Conservation (phyloP, 2,888 invertebrate genomes). For the Parochlus steinenii region DNA sequence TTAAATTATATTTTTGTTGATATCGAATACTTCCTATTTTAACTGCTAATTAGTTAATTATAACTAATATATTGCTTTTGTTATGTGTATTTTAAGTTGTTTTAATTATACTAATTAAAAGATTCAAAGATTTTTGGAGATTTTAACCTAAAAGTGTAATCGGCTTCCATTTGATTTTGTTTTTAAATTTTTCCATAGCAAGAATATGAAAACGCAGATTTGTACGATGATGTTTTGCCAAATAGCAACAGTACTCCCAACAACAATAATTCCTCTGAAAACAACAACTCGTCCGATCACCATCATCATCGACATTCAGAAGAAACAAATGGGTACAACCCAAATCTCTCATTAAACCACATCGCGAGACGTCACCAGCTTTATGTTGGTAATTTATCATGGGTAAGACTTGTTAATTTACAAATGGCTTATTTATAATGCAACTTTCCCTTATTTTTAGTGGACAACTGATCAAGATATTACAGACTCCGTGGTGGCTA, state of each 20-base stretch:
- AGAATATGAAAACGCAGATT: constrained; percentile 74
- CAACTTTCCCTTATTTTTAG: constrained; percentile 45
- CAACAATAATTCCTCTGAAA: no score
- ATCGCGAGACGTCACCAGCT: constrained; percentile 71
- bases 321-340: constrained; percentile 58
- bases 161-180: constrained; percentile 13
- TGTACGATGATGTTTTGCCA: constrained; percentile 86
- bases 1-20: no score
- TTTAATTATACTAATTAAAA: neutral
- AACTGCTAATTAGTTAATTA: no score
- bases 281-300: constrained; percentile 39
- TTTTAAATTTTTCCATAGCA: constrained; percentile 34
- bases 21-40: no score
- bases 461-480: constrained; percentile 98
- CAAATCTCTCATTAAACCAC: constrained; percentile 49
- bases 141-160: constrained; percentile 8
- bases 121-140: neutral
- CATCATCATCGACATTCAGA: constrained; percentile 39
- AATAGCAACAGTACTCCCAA: no score
- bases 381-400: constrained; percentile 96
- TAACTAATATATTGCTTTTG: no score
- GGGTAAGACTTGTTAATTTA: constrained; percentile 46
- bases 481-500: constrained; percentile 69
- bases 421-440: no score
- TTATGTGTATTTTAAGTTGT: no score